Evolutionary conservation across 2,888 invertebrate genomes (phyloP).

Genomic region (Coelopa pilipes): DNA sequence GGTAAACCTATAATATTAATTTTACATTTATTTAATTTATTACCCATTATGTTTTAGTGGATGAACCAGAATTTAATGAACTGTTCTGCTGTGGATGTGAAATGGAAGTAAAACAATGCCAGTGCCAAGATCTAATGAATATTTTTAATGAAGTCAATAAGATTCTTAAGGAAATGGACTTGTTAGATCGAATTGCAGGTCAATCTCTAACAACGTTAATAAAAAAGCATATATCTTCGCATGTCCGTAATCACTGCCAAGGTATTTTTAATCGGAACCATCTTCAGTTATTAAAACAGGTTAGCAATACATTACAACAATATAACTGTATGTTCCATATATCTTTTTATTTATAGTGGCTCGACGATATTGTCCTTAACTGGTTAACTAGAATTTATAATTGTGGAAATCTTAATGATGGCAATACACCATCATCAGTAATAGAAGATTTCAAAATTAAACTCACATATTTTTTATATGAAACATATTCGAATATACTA

Average conservation of each 20-base stretch:
- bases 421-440: slow-evolving; percentile 70
- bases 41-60: slow-evolving; percentile 56
- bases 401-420: slow-evolving; percentile 68
- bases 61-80: slow-evolving; percentile 51
- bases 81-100: slow-evolving; percentile 77
- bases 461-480: slow-evolving; percentile 84
- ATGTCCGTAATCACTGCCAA: slow-evolving; percentile 86
- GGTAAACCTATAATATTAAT: too few relatives aligned
- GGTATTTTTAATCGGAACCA: slow-evolving; percentile 89
- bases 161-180: slow-evolving; percentile 79
- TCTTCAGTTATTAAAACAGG: slow-evolving; percentile 72
- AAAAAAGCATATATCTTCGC: slow-evolving; percentile 82
- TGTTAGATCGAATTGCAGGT: slow-evolving; percentile 86
- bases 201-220: slow-evolving; percentile 86
- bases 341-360: slow-evolving; percentile 71
- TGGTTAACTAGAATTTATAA: slow-evolving; percentile 89
- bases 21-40: too few relatives aligned
- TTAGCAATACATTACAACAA: too few relatives aligned
- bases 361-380: slow-evolving; percentile 84
- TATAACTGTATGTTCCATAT: too few relatives aligned
- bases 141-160: slow-evolving; percentile 80
- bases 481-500: slow-evolving; percentile 87
- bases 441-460: slow-evolving; percentile 79
- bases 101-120: slow-evolving; percentile 72
- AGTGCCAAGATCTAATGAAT: slow-evolving; percentile 71